Conservation (phyloP, 2,888 invertebrate genomes). For the Cetonia aurata region DNA sequence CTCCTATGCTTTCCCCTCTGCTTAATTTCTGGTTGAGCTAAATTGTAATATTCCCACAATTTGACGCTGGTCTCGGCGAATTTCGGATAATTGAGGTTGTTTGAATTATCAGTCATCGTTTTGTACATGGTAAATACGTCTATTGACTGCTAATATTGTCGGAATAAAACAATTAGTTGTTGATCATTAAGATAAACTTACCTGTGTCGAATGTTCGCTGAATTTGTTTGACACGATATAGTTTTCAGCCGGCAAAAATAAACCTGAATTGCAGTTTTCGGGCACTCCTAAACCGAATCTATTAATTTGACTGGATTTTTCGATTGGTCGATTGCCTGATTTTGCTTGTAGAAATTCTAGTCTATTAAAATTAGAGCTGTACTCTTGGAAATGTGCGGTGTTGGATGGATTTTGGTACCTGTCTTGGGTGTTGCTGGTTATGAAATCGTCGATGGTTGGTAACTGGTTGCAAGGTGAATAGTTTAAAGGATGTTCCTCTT, state of each 20-base stretch:
- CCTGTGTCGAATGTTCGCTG: slow-evolving; percentile 46
- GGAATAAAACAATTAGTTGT: neutral
- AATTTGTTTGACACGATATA: slow-evolving; percentile 51
- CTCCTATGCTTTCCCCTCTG: slow-evolving; percentile 61
- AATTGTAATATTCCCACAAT: slow-evolving; percentile 59
- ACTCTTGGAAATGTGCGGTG: neutral
- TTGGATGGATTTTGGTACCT: slow-evolving; percentile 17
- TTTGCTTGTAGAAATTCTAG: slow-evolving; percentile 21
- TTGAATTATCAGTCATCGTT: slow-evolving; percentile 27
- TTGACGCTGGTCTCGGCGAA: slow-evolving; percentile 59
- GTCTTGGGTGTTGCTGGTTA: slow-evolving; percentile 57
- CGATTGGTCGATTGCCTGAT: slow-evolving; percentile 74
- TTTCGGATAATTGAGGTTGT: slow-evolving; percentile 45
- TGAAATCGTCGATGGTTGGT: slow-evolving; percentile 60
- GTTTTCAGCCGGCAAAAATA: slow-evolving; percentile 64
- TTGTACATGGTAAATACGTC: slow-evolving; percentile 48
- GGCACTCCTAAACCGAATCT: slow-evolving; percentile 67
- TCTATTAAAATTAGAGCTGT: slow-evolving; percentile 23
- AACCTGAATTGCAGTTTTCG: slow-evolving; percentile 66
- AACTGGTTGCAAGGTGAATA: slow-evolving; percentile 62
- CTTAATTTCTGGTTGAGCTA: slow-evolving; percentile 46
- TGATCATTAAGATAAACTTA: slow-evolving; percentile 16
- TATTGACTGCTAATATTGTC: slow-evolving; percentile 47
- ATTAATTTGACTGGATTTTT: slow-evolving; percentile 69
- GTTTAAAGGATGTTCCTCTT: slow-evolving; percentile 63